Percentiles rank a stretch among this genome's conserved stretches.
phyloP scores from a whole-genome alignment of 2,888 invertebrate genomes.

The Parapristionchus giblindavisi region DNA sequence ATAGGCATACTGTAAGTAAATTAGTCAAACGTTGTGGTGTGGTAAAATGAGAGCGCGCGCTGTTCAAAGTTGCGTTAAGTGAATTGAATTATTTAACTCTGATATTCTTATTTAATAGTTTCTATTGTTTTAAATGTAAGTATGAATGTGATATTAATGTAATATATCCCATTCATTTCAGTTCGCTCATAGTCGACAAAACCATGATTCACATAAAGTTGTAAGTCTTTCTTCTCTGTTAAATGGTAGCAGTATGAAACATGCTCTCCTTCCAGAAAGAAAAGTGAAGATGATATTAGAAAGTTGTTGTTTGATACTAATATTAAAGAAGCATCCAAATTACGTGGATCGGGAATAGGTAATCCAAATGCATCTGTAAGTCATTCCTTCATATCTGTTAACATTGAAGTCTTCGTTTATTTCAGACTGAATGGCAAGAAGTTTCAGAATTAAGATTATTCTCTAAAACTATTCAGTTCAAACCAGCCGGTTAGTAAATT shows the following conservation, averaged over 20 bases:
- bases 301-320: slow-evolving; percentile 37
- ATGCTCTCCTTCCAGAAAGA: slow-evolving; percentile 40
- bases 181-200: no score
- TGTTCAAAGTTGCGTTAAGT: no score
- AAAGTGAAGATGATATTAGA: slow-evolving; percentile 41
- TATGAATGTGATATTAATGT: no score
- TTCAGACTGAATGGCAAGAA: slow-evolving; percentile 39
- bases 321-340: slow-evolving; percentile 28
- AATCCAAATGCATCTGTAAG: slow-evolving; percentile 33
- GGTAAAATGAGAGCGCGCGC: no score
- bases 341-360: slow-evolving; percentile 13
- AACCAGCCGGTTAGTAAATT: slow-evolving; percentile 40
- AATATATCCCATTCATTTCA: no score
- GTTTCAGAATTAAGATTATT: slow-evolving; percentile 39
- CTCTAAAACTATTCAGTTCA: slow-evolving; percentile 38
- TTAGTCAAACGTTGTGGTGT: no score
- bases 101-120: no score
- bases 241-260: no score
- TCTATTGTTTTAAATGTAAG: no score
- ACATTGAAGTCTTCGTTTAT: slow-evolving; percentile 2
- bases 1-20: no score
- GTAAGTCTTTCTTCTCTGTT: slow-evolving; percentile 15
- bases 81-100: no score
- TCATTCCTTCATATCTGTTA: not conserved
- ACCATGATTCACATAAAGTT: not conserved